Base-by-base conservation (phyloP, 1,140 invertebrate species). In the Drosophila bifasciata region DNA sequence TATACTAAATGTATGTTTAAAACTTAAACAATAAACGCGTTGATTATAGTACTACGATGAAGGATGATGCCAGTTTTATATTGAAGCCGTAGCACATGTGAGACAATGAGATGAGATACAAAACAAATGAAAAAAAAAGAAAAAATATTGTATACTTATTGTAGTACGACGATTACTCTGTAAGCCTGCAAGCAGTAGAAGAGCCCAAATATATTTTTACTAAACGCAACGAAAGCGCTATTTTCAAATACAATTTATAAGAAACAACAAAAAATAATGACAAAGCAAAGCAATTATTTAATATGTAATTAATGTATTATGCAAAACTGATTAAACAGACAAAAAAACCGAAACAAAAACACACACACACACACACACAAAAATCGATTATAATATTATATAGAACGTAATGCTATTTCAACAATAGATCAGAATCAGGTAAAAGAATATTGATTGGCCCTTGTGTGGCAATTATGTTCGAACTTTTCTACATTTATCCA, bases 161-260 rank as follows among this genome's bases (percentile, higher is more conserved):
- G 71, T 66, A 64, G 71, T 66, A 64, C 32, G 32, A 36, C 32
- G 32, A 36, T 36, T 36, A 36, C 32, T 63, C 60, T 58, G 60
- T 88, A 81, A 81, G 78, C 73, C 62, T 36, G 32, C 32, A 25
- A 6, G 81, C 76, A 77, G 63, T 86, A 81, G 81, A 76, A 84
- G 84, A 75, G 74, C 77, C 83, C 70, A 86, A 88, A 86, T 86
- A 86, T 86, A 88, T 89, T 88, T 88, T 88, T 83, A 88, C 84
- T 88, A 89, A 89, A 83, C 69, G 80, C 80, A 85, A 63, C 64
- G 44, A 83, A 57, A 71, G 80, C 80, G 83, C 83, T 88, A 88
- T 88, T 89, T 88, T 88, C 71, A 88, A 76, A 89, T 76, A 89
- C 66, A 62, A 78, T 86, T 88, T 83, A 59, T 88, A 88, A 69